A percentile compares a stretch with the other conserved stretches of the same genome.
phyloP scores from a whole-genome alignment of 2,113 vertebrate species.

The Alouatta palliata region DNA sequence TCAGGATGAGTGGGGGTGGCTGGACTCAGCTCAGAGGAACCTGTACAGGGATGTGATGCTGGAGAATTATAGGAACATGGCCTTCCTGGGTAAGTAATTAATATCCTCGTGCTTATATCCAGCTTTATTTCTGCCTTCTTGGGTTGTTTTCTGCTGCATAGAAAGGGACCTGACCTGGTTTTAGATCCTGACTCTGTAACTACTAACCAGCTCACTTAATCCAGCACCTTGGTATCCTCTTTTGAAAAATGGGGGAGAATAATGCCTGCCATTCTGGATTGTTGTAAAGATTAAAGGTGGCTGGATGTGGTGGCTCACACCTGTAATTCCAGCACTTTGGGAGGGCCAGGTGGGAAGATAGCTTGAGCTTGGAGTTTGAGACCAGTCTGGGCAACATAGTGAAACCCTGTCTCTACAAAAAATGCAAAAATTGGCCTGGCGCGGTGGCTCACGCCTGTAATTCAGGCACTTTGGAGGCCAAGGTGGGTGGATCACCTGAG shows the following conservation, averaged over 20 bases:
- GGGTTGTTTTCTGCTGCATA: not conserved
- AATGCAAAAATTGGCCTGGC: not conserved
- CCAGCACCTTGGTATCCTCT: not conserved
- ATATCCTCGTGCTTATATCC: not conserved
- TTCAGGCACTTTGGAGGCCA: too few species aligned
- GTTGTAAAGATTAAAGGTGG: not conserved
- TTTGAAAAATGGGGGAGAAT: not conserved
- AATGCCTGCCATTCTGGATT: not conserved
- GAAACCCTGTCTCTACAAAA: not conserved
- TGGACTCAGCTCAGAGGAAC: conserved; percentile 31
- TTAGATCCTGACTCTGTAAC: not conserved
- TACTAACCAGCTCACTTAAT: not conserved
- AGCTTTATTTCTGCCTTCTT: not conserved
- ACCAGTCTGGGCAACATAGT: not conserved
- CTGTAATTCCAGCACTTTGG: not conserved
- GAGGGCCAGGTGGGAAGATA: not conserved
- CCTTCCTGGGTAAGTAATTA: conserved; percentile 52
- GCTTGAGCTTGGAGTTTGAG: not conserved
- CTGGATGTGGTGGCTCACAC: not conserved
- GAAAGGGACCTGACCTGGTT: not conserved
- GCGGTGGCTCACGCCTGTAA: too few species aligned
- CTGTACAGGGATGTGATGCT: conserved; percentile 73
- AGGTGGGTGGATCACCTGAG: too few species aligned
- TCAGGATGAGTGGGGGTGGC: conserved; percentile 68
- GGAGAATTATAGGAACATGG: conserved; percentile 63